Percentiles rank a stretch among this genome's conserved stretches.
Evolutionary conservation across 2,113 vertebrate species (phyloP).

Genomic region (Pheucticus melanocephalus): DNA sequence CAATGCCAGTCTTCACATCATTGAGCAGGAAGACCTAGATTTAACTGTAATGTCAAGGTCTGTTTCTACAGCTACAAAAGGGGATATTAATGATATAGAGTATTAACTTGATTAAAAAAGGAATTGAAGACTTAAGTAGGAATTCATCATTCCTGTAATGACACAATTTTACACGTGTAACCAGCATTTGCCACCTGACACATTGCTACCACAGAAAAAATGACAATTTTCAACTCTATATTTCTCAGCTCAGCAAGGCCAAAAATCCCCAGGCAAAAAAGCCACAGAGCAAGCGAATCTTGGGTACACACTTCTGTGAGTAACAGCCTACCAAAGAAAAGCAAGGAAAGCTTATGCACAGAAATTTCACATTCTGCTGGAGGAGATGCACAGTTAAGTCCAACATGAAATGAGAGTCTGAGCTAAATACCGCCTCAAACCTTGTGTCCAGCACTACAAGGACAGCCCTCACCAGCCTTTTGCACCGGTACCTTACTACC

Average conservation of each 20-base stretch:
- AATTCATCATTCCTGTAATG: background rate
- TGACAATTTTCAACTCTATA: fast-evolving
- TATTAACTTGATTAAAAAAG: background rate
- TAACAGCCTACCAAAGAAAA: background rate
- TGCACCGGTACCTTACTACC: background rate
- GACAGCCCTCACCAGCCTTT: background rate
- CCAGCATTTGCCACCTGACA: background rate
- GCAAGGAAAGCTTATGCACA: background rate
- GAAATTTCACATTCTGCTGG: background rate
- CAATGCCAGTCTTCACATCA: background rate
- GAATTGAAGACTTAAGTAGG: background rate
- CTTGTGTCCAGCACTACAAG: fast-evolving
- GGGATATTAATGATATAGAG: background rate
- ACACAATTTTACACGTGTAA: background rate
- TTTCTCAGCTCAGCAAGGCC: background rate
- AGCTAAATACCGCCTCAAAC: background rate
- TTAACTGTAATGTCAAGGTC: background rate
- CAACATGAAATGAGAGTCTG: fast-evolving
- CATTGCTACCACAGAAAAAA: background rate
- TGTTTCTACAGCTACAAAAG: background rate
- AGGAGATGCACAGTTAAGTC: background rate
- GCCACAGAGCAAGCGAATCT: background rate
- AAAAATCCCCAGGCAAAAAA: background rate
- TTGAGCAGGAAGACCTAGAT: background rate
- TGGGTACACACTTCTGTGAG: background rate